Evolutionary conservation across 2,113 vertebrate species (phyloP).

Genomic region (Eidolon helvum): DNA sequence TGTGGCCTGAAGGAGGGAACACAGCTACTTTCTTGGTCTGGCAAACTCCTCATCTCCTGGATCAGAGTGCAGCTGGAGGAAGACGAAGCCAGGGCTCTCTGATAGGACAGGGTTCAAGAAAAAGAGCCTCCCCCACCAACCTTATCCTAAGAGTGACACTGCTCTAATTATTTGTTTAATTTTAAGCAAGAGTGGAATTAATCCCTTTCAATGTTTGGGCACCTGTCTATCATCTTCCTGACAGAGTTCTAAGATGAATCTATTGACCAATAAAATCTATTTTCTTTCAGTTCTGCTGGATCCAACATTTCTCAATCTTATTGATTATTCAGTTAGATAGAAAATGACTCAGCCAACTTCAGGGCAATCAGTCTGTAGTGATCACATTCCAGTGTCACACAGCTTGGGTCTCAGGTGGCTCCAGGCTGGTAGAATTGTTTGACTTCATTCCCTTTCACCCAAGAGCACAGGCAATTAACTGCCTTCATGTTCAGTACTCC

Average conservation of each 20-base stretch:
- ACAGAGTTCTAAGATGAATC: neutral
- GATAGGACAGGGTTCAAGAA: neutral
- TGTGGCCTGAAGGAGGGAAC: neutral
- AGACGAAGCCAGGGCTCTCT: neutral
- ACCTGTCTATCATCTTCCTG: neutral
- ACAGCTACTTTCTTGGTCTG: neutral
- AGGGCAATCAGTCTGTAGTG: neutral
- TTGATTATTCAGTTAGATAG: neutral
- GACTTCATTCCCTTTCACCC: neutral
- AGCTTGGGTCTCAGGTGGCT: neutral
- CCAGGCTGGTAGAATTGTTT: neutral
- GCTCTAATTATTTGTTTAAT: neutral
- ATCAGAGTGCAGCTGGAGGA: fast-evolving
- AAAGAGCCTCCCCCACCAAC: neutral
- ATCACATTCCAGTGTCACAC: neutral
- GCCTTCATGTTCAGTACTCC: neutral
- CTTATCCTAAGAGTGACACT: neutral
- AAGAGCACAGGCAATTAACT: neutral
- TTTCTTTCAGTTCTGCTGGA: neutral
- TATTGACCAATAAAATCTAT: neutral
- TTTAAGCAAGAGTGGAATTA: neutral
- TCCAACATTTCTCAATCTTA: neutral
- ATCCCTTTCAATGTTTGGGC: neutral
- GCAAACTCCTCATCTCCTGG: neutral
- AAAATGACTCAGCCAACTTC: neutral